A percentile compares a stretch with the other conserved stretches of the same genome.
phyloP scores from a whole-genome alignment of 2,888 invertebrate genomes.

The Cheilosia variabilis region DNA sequence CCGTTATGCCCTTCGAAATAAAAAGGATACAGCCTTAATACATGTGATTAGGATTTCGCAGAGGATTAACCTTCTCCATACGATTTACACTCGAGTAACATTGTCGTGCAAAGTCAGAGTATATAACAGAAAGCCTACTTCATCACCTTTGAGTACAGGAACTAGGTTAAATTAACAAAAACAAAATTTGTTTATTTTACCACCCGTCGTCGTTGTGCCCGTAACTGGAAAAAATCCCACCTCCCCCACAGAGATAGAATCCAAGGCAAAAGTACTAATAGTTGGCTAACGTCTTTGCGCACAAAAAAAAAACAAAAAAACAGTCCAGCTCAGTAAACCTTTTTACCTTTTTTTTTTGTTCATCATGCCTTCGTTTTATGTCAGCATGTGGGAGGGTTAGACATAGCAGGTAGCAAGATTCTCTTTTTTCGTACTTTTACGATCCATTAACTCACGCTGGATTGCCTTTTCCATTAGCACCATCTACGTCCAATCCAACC shows the following conservation, averaged over 20 bases:
- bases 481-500: slow-evolving; percentile 46
- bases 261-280: slow-evolving; percentile 47
- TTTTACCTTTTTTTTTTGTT: background rate
- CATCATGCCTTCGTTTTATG: slow-evolving; percentile 7
- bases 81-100: slow-evolving; percentile 63
- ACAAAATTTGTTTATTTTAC: slow-evolving; percentile 65
- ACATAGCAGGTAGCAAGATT: slow-evolving; percentile 11
- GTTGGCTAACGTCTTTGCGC: slow-evolving; percentile 47
- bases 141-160: slow-evolving; percentile 42
- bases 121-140: slow-evolving; percentile 30
- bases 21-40: slow-evolving; percentile 52
- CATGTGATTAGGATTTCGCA: slow-evolving; percentile 63
- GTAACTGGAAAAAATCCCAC: slow-evolving; percentile 11
- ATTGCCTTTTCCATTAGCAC: slow-evolving; percentile 72
- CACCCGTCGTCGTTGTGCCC: slow-evolving; percentile 15
- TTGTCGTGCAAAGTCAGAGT: slow-evolving; percentile 39
- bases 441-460: slow-evolving; percentile 68
- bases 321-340: slow-evolving; percentile 27
- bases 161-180: slow-evolving; percentile 66
- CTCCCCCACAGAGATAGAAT: slow-evolving; percentile 18
- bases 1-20: slow-evolving; percentile 1
- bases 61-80: slow-evolving; percentile 67
- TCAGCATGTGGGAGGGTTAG: slow-evolving; percentile 32
- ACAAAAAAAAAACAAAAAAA: background rate
- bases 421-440: slow-evolving; percentile 53